These are phyloP conservation scores for Temnopleurus reevesii DNA, from an alignment of 53 echinoderm and acorn worm species.

Conservation along the genomic window DNA sequence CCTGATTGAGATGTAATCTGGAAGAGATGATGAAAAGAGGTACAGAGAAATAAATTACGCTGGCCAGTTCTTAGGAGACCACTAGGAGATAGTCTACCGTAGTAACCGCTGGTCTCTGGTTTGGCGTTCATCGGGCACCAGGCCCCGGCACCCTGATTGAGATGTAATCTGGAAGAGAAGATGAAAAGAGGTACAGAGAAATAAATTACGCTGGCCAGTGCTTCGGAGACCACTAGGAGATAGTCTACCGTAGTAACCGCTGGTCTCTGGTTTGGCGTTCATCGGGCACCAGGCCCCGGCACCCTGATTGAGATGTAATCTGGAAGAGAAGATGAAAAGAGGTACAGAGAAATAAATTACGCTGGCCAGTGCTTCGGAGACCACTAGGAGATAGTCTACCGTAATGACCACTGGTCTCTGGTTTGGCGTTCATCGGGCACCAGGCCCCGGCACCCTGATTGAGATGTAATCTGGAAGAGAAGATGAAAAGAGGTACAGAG, in stretches of 20 bases:
- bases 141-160: slow-evolving; percentile 73
- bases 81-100: slow-evolving; percentile 78
- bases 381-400: slow-evolving; percentile 78
- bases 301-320: slow-evolving; percentile 65
- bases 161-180: slow-evolving; percentile 61
- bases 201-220: no score
- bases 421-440: slow-evolving; percentile 82
- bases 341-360: no score
- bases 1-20: slow-evolving; percentile 66
- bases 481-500: no score
- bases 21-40: no score
- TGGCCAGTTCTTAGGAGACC: slow-evolving; percentile 75
- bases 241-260: slow-evolving; percentile 76
- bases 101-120: slow-evolving; percentile 64
- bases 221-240: slow-evolving; percentile 74
- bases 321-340: no score
- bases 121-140: slow-evolving; percentile 88
- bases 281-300: slow-evolving; percentile 93
- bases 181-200: no score
- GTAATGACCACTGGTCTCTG: slow-evolving; percentile 66
- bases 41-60: no score
- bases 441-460: slow-evolving; percentile 82
- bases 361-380: slow-evolving; percentile 74
- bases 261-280: slow-evolving; percentile 65
- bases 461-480: slow-evolving; percentile 59